Base-by-base conservation (phyloP, 2,888 invertebrate genomes). In the Euplexia lucipara region DNA sequence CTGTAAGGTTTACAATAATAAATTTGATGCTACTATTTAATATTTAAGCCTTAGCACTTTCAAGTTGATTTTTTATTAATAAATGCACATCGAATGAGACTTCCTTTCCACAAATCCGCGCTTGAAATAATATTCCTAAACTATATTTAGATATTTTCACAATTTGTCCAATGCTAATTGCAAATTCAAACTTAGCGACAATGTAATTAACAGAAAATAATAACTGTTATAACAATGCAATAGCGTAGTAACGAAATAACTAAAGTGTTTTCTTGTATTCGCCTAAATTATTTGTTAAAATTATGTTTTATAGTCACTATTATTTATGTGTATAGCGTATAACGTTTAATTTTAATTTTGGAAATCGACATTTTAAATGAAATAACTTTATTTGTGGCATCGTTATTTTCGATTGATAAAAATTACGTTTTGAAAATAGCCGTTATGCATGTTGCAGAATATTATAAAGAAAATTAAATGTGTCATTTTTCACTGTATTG, bases 301-400 rank as follows among this genome's bases (percentile, higher is more conserved):
- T 76, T 75, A 68, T 69, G 62, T 57, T 76, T 83, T 80, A 78
- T 84, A 87, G 86, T 86, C 86, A 86, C 76, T 87, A 87, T 85
- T 86, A 86, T 86, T 86, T 88, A 86, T 82, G 72, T 75, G 63
- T 84, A 84, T 86, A 88, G 84, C 86, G 89, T 89, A 68, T 84
- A 85, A 88, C 86, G 89, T 88, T 77, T 86, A 76, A 82, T 83
- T 84, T 86, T 75, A 78, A 81, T 78, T 66, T 69, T 65, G 74
- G 37, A 75, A 74, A 76, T 73, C 70, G 60, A 69, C 72, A 66
- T 74, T 70, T 54, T 56, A 56, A 74, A 63, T 65, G 52, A 67
- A 70, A 67, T 70, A 62, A 61, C 64, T 51, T 74, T 74, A 73
- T 70, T 62, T 57, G 51, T 70, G 54, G 58, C 58, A 67, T 39